Conservation (phyloP, 2,888 invertebrate species). For the Nemurella pictetii region DNA sequence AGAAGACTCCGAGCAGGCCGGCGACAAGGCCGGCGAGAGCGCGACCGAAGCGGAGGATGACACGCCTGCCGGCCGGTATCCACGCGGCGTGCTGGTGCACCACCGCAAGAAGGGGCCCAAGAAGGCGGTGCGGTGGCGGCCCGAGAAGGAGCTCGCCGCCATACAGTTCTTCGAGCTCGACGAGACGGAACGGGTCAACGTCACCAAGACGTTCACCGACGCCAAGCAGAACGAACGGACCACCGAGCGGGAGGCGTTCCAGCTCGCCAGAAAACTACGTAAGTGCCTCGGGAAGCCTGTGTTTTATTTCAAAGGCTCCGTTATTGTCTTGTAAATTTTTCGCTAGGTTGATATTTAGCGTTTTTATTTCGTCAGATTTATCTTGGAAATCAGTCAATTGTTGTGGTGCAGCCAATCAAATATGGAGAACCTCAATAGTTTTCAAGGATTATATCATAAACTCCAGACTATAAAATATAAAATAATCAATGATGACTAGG, state of each 20-base stretch:
- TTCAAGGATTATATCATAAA: too few relatives aligned
- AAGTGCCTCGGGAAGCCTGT: slow-evolving; percentile 49
- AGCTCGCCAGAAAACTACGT: slow-evolving; percentile 73
- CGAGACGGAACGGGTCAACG: slow-evolving; percentile 94
- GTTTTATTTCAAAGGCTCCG: background rate
- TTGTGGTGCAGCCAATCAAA: too few relatives aligned
- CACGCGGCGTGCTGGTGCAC: slow-evolving; percentile 69
- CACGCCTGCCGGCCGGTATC: background rate
- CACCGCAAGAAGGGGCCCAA: slow-evolving; percentile 74
- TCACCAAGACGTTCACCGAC: slow-evolving; percentile 86
- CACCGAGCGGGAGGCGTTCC: slow-evolving; percentile 81
- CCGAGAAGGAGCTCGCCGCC: slow-evolving; percentile 77
- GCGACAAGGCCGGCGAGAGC: background rate
- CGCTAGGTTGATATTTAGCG: background rate
- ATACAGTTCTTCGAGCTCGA: slow-evolving; percentile 91
- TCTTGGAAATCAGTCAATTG: too few relatives aligned
- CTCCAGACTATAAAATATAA: too few relatives aligned
- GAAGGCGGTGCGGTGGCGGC: slow-evolving; percentile 79
- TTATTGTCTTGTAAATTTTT: background rate
- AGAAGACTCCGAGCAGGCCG: background rate
- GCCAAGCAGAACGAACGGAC: slow-evolving; percentile 89
- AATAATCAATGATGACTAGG: too few relatives aligned
- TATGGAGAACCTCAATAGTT: too few relatives aligned
- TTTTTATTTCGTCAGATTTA: slow-evolving; percentile 34
- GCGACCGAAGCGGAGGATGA: background rate